Percentiles rank a stretch among this genome's conserved stretches.
These are phyloP conservation scores for Neelides folsomi DNA, from an alignment of 2,888 invertebrate genomes.

Conservation along the genomic window DNA sequence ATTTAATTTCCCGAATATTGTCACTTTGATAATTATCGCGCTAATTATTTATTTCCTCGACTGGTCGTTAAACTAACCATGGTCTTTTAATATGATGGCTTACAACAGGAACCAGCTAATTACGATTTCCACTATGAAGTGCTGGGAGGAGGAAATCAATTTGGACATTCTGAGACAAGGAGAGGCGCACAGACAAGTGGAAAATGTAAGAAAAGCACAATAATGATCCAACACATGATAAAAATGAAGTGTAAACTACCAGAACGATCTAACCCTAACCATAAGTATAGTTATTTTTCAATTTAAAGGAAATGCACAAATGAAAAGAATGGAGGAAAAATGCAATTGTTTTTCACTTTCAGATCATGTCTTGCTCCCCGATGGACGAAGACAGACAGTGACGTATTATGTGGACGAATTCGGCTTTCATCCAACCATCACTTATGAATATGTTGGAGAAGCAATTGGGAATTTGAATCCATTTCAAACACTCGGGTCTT, in stretches of 20 bases:
- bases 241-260: no score
- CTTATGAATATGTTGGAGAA: conserved; percentile 14
- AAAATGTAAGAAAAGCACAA: conserved; percentile 4
- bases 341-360: no score
- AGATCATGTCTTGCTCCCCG: conserved; percentile 21
- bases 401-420: conserved; percentile 21
- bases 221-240: no score
- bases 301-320: no score
- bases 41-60: no score
- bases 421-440: conserved; percentile 23
- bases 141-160: conserved; percentile 23
- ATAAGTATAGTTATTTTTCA: no score
- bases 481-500: no score
- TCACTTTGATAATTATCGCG: no score
- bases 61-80: no score
- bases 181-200: conserved; percentile 15
- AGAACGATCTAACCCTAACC: no score
- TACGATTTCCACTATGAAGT: conserved; percentile 28
- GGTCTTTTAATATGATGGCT: not conserved
- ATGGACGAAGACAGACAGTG: conserved; percentile 15
- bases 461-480: not conserved
- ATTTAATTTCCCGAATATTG: no score
- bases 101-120: conserved; percentile 19
- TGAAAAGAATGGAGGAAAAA: no score
- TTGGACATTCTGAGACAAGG: conserved; percentile 23